phyloP scores from a whole-genome alignment of 2,888 invertebrate genomes.

The Baronia brevicornis region DNA sequence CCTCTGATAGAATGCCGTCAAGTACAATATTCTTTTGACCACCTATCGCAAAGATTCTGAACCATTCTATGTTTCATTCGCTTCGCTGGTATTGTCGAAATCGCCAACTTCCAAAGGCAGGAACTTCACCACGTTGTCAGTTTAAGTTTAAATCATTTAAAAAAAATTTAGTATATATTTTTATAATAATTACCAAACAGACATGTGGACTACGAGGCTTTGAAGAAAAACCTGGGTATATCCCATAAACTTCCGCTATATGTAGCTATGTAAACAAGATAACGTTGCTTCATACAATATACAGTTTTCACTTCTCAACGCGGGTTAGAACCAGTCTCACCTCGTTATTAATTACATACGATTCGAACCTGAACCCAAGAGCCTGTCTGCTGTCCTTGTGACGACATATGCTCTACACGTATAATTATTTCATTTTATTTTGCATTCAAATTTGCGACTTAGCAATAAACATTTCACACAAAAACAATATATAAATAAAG shows the following conservation, averaged over 20 bases:
- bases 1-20: no score
- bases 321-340: conserved; percentile 37
- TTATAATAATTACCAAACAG: conserved; percentile 79
- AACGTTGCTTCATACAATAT: conserved; percentile 89
- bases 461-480: no score
- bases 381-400: conserved; percentile 47
- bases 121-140: no score
- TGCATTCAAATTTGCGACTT: no score
- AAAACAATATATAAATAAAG: no score
- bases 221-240: conserved; percentile 82
- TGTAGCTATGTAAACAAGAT: conserved; percentile 83
- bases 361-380: conserved; percentile 61
- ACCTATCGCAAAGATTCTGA: no score
- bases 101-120: no score
- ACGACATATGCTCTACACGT: conserved; percentile 48
- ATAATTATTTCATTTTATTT: background rate
- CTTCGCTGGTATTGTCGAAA: no score
- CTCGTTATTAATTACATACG: conserved; percentile 42
- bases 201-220: conserved; percentile 81
- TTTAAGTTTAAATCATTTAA: no score
- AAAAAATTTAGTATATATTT: background rate
- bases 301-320: conserved; percentile 73
- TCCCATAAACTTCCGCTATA: conserved; percentile 81
- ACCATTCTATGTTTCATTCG: no score
- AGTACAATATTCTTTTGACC: no score